Evolutionary conservation across 2,113 vertebrate species (phyloP).

Genomic region (Holacanthus passer): DNA sequence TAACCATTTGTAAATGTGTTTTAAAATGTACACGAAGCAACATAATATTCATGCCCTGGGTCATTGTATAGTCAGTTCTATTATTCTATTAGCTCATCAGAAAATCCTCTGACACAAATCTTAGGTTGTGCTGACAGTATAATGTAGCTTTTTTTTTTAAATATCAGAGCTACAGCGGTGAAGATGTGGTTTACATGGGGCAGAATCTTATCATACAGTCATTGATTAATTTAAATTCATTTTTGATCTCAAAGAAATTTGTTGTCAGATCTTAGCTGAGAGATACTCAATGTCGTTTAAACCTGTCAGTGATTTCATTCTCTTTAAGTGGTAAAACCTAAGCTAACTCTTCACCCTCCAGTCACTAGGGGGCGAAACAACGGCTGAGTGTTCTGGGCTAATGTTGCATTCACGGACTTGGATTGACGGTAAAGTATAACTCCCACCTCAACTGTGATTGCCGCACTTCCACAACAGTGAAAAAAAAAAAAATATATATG

Average conservation of each 20-base stretch:
- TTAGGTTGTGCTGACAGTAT: not conserved
- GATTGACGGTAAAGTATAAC: not conserved
- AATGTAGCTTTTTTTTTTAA: too few species aligned
- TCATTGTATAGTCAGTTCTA: not conserved
- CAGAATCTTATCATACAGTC: not conserved
- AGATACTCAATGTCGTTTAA: too few species aligned
- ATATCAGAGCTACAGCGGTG: not conserved
- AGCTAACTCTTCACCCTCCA: conserved; percentile 13
- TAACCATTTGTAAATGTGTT: too few species aligned
- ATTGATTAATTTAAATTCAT: not conserved
- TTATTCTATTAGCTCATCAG: too few species aligned
- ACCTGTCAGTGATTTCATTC: not conserved
- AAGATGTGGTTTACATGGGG: not conserved
- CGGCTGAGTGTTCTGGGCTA: accelerated
- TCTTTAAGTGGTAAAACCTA: not conserved
- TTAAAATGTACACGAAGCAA: not conserved
- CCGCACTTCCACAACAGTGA: not conserved
- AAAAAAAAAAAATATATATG: not conserved
- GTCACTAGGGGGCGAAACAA: conserved; percentile 30
- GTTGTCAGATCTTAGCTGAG: not conserved
- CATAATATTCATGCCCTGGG: too few species aligned
- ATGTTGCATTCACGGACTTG: conserved; percentile 24
- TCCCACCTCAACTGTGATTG: accelerated
- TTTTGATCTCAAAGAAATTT: not conserved
- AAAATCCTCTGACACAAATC: not conserved